These are phyloP conservation scores for Pampus argenteus DNA, from an alignment of 2,797 vertebrate genomes.

Conservation along the genomic window DNA sequence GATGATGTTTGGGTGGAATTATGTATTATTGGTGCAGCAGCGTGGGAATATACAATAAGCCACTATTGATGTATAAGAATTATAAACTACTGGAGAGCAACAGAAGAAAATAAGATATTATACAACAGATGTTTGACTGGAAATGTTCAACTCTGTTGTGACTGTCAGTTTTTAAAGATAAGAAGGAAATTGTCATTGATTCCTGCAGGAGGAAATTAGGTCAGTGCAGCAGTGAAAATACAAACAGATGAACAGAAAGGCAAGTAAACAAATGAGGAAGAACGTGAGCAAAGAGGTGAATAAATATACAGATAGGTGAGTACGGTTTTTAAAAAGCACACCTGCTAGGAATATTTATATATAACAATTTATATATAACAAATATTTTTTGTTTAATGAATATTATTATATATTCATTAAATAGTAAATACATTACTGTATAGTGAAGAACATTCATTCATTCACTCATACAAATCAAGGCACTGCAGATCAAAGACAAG, in stretches of 20 bases:
- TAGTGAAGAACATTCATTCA: no score
- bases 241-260: not conserved
- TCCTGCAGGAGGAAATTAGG: conserved; percentile 4
- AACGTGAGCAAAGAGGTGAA: not conserved
- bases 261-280: not conserved
- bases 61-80: not conserved
- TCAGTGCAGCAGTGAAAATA: not conserved
- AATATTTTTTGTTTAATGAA: not conserved
- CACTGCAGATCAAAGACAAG: not conserved
- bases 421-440: no score
- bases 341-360: not conserved
- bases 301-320: not conserved
- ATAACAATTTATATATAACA: not conserved
- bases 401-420: not conserved
- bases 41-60: not conserved
- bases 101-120: not conserved
- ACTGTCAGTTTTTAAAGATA: not conserved
- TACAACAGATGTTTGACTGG: not conserved
- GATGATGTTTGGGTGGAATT: not conserved
- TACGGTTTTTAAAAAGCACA: not conserved
- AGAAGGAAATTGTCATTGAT: conserved; percentile 6
- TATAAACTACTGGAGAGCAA: not conserved
- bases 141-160: not conserved
- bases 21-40: not conserved
- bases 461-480: not conserved